Base-by-base conservation (phyloP, 2,888 invertebrate species). In the Leucophora obtusa region DNA sequence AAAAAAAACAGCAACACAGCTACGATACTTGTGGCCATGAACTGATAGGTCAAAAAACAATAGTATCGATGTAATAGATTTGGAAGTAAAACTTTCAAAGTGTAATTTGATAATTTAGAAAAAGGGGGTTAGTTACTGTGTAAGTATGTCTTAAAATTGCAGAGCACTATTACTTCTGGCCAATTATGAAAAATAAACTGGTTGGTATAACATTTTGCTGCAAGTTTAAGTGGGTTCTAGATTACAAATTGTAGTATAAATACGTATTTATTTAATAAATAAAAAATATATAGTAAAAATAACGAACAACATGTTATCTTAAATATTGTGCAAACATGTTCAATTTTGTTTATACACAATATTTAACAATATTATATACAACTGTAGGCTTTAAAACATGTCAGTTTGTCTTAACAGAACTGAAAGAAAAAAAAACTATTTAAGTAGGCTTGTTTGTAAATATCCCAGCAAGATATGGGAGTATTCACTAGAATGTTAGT, bases 31-130 rank as follows among this genome's bases (percentile, higher is more conserved):
- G 17, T 66, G 73, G 77, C 65, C 65, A 70, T 77, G 72, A 73
- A 73, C 73, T 69, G 76, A 81, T 73, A 73, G 77, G 73, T 68
- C 81, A 73, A 62, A 60, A 71, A 56, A 68, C 66, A 78, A 69
- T 74, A 62, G 50, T 56, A 62, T 74, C 70, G 66, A 66, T 62
- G 43, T 66, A 77, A 73, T 68, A 38, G 77, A 66, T 70, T 72
- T 28, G n/a, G 35, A 18, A 58, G 4, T 7, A 54, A 71, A 62
- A 53, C 38, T 53, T 28, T 38, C 43, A 63, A 72, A 73, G 59
- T 28, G 66, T 50, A 78, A 66, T 68, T 60, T 53, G 18, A 54
- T 60, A 66, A 56, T 54, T 65, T 54, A 17, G 47, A 35, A 54
- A 66, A 17, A 28, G 58, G 21, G 24, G 43, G 33, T 1, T 53